These are phyloP conservation scores for Coelopa pilipes DNA, from an alignment of 2,888 invertebrate species.

Conservation along the genomic window DNA sequence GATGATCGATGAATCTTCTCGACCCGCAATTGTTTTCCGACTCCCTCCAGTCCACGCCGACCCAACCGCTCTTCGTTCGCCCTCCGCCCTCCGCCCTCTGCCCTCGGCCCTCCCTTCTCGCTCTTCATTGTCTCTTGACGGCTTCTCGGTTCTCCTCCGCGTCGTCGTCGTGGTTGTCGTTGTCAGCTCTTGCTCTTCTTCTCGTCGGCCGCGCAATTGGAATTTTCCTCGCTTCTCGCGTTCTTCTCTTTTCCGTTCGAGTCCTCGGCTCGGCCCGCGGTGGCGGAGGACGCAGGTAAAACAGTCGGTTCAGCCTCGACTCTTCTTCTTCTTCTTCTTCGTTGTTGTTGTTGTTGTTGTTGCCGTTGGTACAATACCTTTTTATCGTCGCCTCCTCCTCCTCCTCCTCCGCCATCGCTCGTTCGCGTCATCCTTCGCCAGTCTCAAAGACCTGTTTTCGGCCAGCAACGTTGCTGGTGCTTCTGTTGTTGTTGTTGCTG, in stretches of 20 bases:
- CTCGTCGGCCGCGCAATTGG: too few relatives aligned
- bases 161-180: too few relatives aligned
- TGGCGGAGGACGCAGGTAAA: too few relatives aligned
- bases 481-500: constrained; percentile 1
- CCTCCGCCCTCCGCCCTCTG: not conserved
- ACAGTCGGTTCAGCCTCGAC: too few relatives aligned
- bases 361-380: constrained; percentile 8
- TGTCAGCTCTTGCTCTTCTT: too few relatives aligned
- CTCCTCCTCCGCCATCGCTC: not conserved
- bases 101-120: not conserved
- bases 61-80: not conserved
- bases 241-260: too few relatives aligned
- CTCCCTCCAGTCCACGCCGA: not conserved
- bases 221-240: too few relatives aligned
- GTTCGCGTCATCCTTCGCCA: too few relatives aligned
- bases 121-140: not conserved
- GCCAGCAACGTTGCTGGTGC: not conserved
- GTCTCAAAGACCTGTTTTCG: constrained; percentile 25
- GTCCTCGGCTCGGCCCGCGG: too few relatives aligned
- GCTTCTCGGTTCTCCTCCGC: too few relatives aligned
- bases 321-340: not conserved
- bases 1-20: not conserved
- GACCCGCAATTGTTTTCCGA: not conserved
- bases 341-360: constrained; percentile 1
- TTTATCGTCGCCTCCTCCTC: not conserved